phyloP scores from a whole-genome alignment of 92 coral and sea anemone species.

The Bergia sp. region DNA sequence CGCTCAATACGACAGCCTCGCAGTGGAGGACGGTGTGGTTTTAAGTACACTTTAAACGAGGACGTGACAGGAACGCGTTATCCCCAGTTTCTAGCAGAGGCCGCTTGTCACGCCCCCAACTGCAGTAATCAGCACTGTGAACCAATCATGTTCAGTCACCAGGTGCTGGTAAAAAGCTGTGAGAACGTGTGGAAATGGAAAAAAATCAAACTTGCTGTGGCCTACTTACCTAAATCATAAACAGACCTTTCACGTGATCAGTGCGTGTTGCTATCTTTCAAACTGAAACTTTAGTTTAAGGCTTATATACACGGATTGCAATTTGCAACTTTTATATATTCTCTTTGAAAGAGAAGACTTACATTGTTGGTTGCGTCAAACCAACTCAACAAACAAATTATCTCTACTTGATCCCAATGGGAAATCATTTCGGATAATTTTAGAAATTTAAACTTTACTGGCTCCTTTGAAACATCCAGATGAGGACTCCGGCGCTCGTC shows the following conservation, averaged over 20 bases:
- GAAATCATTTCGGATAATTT: too few species aligned
- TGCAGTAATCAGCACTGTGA: conserved; percentile 26
- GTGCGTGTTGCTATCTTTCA: too few species aligned
- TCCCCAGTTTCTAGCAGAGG: not conserved
- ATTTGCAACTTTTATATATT: too few species aligned
- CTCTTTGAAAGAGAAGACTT: too few species aligned
- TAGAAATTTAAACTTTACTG: too few species aligned
- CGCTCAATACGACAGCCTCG: not conserved
- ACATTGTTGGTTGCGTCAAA: too few species aligned
- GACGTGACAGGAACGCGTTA: conserved; percentile 10
- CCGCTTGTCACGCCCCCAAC: not conserved
- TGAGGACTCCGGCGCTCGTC: too few species aligned
- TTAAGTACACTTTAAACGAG: not conserved
- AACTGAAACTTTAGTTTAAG: too few species aligned
- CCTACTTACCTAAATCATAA: conserved; percentile 50
- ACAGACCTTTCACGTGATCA: not conserved
- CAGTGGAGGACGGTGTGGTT: not conserved
- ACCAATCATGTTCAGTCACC: conserved; percentile 55
- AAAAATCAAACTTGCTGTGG: conserved; percentile 55
- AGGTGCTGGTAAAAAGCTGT: conserved; percentile 65
- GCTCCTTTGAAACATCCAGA: too few species aligned
- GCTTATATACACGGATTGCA: too few species aligned
- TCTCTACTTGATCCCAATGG: too few species aligned
- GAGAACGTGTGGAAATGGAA: conserved; percentile 74
- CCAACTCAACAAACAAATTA: too few species aligned